Percentiles rank a stretch among this genome's conserved stretches.
Conservation (phyloP, 2,888 invertebrate genomes). For the Tipula helvola region DNA sequence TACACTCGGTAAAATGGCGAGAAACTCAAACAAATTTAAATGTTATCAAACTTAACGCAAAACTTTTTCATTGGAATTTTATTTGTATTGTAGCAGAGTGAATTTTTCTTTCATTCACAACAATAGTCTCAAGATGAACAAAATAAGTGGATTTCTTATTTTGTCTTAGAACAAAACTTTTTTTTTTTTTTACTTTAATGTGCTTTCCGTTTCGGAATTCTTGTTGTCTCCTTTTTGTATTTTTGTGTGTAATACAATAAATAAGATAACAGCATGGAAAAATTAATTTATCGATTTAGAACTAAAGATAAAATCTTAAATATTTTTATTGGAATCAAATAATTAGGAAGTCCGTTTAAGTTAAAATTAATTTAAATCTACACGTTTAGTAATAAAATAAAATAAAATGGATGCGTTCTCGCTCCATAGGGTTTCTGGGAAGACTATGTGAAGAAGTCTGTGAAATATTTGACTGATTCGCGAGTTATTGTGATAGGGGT, state of each 20-base stretch:
- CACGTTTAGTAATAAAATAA: too few species aligned
- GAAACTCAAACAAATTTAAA: not conserved
- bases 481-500: too few species aligned
- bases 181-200: not conserved
- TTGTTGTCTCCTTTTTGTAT: not conserved
- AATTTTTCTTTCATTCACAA: not conserved
- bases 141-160: not conserved
- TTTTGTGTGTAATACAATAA: not conserved
- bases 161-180: not conserved
- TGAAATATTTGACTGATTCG: too few species aligned
- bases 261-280: too few species aligned
- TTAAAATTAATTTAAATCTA: too few species aligned
- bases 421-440: too few species aligned
- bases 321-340: too few species aligned
- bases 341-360: too few species aligned
- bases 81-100: not conserved
- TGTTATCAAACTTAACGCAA: not conserved
- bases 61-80: not conserved
- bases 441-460: too few species aligned
- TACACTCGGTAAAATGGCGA: not conserved
- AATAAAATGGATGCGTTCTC: too few species aligned
- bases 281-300: too few species aligned
- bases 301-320: too few species aligned
- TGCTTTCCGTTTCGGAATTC: not conserved
- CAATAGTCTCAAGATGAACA: not conserved